Percentiles rank a stretch among this genome's conserved stretches.
These are phyloP conservation scores for Cassiopea xamachana DNA, from an alignment of 30 jellyfish, hydroid and myxozoan species.

Conservation along the genomic window DNA sequence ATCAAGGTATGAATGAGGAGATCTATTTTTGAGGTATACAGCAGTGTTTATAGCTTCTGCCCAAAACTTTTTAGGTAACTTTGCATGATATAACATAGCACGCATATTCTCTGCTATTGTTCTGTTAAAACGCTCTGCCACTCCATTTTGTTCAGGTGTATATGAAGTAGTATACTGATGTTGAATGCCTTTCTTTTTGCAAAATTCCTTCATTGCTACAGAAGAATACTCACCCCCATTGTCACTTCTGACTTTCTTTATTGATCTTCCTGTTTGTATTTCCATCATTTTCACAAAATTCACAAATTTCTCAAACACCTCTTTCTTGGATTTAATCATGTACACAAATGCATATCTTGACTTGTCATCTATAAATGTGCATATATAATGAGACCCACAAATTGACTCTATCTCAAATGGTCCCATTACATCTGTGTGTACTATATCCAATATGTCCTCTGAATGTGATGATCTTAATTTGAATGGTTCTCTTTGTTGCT, in stretches of 20 bases:
- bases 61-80: conserved; percentile 40
- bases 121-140: conserved; percentile 34
- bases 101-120: conserved; percentile 23
- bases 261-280: conserved; percentile 24
- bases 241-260: conserved; percentile 21
- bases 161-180: conserved; percentile 26
- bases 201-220: not conserved
- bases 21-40: conserved; percentile 18
- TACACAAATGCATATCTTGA: conserved; percentile 26
- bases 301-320: conserved; percentile 14
- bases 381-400: conserved; percentile 44
- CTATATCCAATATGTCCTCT: conserved; percentile 8
- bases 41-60: conserved; percentile 47
- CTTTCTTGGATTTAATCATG: conserved; percentile 29
- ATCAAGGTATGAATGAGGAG: conserved; percentile 5
- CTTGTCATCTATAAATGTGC: conserved; percentile 49
- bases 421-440: conserved; percentile 62
- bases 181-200: conserved; percentile 24
- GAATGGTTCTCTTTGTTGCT: conserved; percentile 41
- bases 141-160: conserved; percentile 55
- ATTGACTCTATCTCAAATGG: conserved; percentile 31
- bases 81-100: conserved; percentile 56
- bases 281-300: conserved; percentile 38
- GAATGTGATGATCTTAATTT: conserved; percentile 16
- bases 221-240: conserved; percentile 38